Base-by-base conservation (phyloP, 2,888 invertebrate species). In the Brenthis ino region DNA sequence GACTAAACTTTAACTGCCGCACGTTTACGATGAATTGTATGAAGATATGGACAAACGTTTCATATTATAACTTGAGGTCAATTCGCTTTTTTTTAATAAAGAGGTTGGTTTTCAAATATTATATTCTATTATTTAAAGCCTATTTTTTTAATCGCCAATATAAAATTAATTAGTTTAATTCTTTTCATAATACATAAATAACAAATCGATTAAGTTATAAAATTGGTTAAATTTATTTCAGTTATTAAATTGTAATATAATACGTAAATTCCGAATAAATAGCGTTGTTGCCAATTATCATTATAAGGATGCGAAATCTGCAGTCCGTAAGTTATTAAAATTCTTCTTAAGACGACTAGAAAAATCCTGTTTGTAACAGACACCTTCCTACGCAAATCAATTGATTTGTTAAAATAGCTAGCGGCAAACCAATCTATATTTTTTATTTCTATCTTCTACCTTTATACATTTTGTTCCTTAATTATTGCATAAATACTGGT, bases 351-450 rank as follows among this genome's bases (percentile, higher is more conserved):
- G 50, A 50, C 13, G 60, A 61, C 68, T 72, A 71, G 72, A 71
- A 72, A 72, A 71, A 72, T 57, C 68, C 68, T 61, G 72, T 72
- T 72, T 68, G 71, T 68, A 72, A 72, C 57, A 67, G 66, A 71
- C 71, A 72, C 71, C 72, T 43, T 43, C 37, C 11, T 67, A 69
- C 71, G 72, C 66, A 60, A 63, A 72, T 57, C 57, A 51, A 67
- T 67, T 65, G 70, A 60, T 65, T 65, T 68, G 48, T 72, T 71
- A 72, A 72, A 72, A 72, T 70, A 58, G 57, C 58, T 57, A 57
- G 50, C 65, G 51, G 65, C 64, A 48, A 60, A 72, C 67, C 54
- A 60, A 60, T 50, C 48, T 50, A 60, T 50, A 11, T 60, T 48
- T 50, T 48, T 50, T 28, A 50, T 28, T 60, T 50, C n/a, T 28